Base-by-base conservation (phyloP, 2,113 vertebrate genomes). In the Vimba vimba region DNA sequence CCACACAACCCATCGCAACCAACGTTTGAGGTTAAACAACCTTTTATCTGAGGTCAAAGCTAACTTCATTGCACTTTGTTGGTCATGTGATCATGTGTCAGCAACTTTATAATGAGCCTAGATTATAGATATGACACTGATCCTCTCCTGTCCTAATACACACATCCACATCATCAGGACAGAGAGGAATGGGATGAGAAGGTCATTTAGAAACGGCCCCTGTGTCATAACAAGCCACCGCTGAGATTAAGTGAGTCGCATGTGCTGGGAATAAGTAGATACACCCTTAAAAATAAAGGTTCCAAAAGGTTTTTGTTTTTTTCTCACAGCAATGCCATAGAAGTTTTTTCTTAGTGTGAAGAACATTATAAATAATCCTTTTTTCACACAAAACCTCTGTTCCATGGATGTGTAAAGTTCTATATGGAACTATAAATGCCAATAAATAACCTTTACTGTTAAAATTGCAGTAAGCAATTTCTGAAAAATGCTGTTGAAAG, bases 71-170 rank as follows among this genome's bases (percentile, higher is more conserved):
- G 39, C 12, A 21, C 15, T 79, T 25, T 27, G 57, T 47, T 52
- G 50, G 66, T 55, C 25, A 84, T 87, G 77, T 64, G 78, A 62
- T 62, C n/a, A 76, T 19, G 45, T 52, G 74, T 76, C 79, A 66
- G 59, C 4, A 4, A 30, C 59, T 47, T 66, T 21, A 66, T 45
- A 80, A 80, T 66, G 59, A 47, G 39, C 15, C 36, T 43, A 36
- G 30, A 62, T 79, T 79, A 79, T 27, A 33, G 83, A 78, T 83
- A 84, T 52, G 15, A 82, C 59, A 86, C 52, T 86, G 71, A 73
- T 64, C 78, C 55, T 9, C 39, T 79, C 30, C 36, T 43, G 15
- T 47, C 6, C 76, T 27, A n/a, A 71, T 36, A 60, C 64, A 79
- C 74, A 79, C 50, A 19, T 55, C 50, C 82, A 79, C 30, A 7